Evolutionary conservation across 2,113 vertebrate genomes (phyloP).

Genomic region (Etia nguti): DNA sequence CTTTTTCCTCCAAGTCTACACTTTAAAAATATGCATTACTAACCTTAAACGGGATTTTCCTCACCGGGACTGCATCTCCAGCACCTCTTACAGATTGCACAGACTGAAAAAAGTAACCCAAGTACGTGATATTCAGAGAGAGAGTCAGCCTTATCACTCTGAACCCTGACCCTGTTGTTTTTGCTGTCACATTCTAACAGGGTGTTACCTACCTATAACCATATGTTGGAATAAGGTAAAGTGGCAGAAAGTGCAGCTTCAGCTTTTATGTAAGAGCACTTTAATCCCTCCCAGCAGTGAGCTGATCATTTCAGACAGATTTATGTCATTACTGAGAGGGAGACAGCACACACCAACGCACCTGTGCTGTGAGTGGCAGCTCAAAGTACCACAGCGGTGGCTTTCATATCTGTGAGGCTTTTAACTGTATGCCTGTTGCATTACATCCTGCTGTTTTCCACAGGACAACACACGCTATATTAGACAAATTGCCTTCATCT

Average conservation of each 20-base stretch:
- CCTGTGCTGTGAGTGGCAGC: neutral
- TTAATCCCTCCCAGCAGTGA: neutral
- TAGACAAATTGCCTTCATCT: neutral
- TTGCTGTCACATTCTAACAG: neutral
- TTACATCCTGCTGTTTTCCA: neutral
- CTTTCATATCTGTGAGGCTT: neutral
- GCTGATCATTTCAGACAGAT: constrained; percentile 12
- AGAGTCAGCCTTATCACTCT: constrained; percentile 11
- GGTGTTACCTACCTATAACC: neutral
- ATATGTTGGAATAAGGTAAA: neutral
- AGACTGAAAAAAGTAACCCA: neutral
- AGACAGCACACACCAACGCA: neutral
- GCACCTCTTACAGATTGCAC: neutral
- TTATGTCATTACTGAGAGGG: neutral
- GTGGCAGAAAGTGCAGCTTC: neutral
- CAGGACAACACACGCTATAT: neutral
- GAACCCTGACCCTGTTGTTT: constrained; percentile 47
- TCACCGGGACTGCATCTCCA: neutral
- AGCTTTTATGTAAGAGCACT: constrained; percentile 11
- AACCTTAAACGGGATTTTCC: neutral
- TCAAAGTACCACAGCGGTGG: neutral
- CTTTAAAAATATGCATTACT: neutral
- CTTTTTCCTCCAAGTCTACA: neutral
- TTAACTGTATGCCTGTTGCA: neutral
- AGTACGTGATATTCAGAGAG: neutral